Percentiles rank a stretch among this genome's conserved stretches.
Conservation (phyloP, 53 echinoderm and acorn worm genomes). For the Crossaster papposus region DNA sequence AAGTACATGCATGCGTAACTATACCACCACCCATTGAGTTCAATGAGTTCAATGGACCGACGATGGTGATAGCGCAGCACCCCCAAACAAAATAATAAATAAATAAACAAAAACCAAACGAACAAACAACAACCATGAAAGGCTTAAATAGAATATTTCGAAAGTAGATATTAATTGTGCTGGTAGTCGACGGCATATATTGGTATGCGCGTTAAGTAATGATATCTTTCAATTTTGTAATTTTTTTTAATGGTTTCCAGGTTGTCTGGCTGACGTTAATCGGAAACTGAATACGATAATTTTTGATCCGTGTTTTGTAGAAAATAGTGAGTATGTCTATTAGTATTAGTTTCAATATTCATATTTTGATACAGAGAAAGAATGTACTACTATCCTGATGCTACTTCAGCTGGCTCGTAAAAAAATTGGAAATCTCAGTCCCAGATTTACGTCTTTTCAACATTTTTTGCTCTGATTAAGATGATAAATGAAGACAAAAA, state of each 20-base stretch:
- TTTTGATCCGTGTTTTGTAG: background rate
- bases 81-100: background rate
- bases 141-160: background rate
- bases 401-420: no score
- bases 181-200: slow-evolving; percentile 20
- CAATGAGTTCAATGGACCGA: background rate
- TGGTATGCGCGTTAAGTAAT: background rate
- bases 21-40: background rate
- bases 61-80: background rate
- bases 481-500: no score
- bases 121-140: no score
- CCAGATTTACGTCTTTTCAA: no score
- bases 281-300: background rate
- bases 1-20: background rate
- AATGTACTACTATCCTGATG: no score
- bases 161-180: slow-evolving; percentile 23
- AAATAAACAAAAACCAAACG: no score
- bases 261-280: slow-evolving; percentile 30
- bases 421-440: no score
- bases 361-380: no score
- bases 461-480: no score
- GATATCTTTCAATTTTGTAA: background rate
- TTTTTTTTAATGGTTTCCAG: background rate
- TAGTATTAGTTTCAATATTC: background rate
- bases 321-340: background rate